Percentiles rank a stretch among this genome's conserved stretches.
These are phyloP conservation scores for Polyploca ridens DNA, from an alignment of 2,888 invertebrate genomes.

Conservation along the genomic window DNA sequence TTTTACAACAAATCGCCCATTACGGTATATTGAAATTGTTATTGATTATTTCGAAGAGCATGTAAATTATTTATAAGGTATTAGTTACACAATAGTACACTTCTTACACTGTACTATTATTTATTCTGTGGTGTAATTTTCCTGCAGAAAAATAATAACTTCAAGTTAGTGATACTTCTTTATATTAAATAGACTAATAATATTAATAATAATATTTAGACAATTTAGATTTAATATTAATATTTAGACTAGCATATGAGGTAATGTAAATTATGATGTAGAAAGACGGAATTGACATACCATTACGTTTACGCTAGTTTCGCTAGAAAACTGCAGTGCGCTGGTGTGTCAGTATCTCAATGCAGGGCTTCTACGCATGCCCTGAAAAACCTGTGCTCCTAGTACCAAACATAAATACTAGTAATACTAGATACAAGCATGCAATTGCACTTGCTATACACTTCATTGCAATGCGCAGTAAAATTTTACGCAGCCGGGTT, in stretches of 20 bases:
- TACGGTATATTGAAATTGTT: too few species aligned
- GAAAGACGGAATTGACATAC: too few species aligned
- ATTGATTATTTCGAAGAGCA: too few species aligned
- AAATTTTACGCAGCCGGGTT: background rate
- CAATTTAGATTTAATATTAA: too few species aligned
- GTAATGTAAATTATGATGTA: too few species aligned
- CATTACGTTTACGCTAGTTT: background rate
- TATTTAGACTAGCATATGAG: too few species aligned
- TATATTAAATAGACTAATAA: too few species aligned
- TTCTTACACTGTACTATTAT: background rate
- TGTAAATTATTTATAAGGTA: background rate
- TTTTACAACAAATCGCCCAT: background rate
- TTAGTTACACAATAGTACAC: too few species aligned
- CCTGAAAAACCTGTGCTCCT: background rate
- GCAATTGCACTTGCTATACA: background rate
- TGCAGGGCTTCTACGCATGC: background rate
- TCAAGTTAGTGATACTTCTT: too few species aligned
- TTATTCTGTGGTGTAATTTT: background rate
- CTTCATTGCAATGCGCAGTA: conserved; percentile 5
- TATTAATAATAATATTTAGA: too few species aligned
- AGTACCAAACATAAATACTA: background rate
- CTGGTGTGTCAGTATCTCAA: background rate
- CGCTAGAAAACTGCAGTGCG: background rate
- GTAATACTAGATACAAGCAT: background rate
- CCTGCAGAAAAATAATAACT: too few species aligned